phyloP scores from a whole-genome alignment of 2,113 vertebrate genomes.

The Pelecanus crispus region DNA sequence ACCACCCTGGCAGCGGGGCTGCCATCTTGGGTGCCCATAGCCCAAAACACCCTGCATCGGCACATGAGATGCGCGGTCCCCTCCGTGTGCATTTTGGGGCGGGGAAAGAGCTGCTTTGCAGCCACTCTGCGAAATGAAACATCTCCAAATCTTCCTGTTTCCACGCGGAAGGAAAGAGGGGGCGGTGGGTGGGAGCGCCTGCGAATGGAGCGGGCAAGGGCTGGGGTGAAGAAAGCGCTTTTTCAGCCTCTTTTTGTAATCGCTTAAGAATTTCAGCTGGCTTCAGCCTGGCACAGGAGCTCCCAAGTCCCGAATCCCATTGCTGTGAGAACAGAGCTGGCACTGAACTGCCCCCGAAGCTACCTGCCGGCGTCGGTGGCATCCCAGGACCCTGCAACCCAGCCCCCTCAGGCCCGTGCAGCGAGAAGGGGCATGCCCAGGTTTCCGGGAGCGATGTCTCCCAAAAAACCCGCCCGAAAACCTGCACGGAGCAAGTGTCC shows the following conservation, averaged over 20 bases:
- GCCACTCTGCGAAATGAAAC: background rate
- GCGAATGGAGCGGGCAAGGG: background rate
- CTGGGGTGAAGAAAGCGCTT: background rate
- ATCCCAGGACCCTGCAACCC: background rate
- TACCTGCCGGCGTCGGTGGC: background rate
- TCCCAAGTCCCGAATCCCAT: background rate
- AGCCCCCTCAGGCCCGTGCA: fast-evolving
- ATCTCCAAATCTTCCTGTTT: background rate
- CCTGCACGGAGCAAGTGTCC: background rate
- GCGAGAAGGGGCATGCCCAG: background rate
- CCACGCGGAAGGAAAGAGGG: constrained; percentile 20
- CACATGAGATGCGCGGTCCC: fast-evolving
- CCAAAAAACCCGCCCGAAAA: background rate
- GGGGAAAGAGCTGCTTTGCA: background rate
- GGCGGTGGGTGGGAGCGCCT: background rate
- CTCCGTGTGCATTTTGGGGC: fast-evolving
- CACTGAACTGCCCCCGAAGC: background rate
- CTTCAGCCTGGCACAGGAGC: background rate
- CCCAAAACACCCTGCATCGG: fast-evolving
- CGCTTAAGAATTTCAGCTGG: constrained; percentile 5
- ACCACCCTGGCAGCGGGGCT: fast-evolving
- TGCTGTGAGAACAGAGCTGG: constrained; percentile 33
- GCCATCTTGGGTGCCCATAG: fast-evolving
- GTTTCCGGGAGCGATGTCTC: background rate
- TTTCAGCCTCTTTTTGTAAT: constrained; percentile 16